Base-by-base conservation (phyloP, 2,888 invertebrate genomes). In the Calameuta filiformis region DNA sequence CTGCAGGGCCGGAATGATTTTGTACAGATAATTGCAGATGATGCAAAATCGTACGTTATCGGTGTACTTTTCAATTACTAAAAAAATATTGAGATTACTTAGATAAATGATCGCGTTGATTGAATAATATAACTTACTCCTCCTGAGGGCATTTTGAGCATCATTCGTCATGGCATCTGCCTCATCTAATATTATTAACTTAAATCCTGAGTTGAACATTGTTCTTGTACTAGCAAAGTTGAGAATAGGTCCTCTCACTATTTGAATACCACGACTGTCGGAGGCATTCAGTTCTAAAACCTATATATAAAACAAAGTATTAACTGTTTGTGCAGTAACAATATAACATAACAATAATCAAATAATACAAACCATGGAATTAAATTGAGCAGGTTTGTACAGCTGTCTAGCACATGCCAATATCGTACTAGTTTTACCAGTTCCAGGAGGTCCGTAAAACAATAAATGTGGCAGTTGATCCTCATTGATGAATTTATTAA, bases 81-180 rank as follows among this genome's bases (percentile, higher is more conserved):
- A 85, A 93, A 92, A 79, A 86, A 87, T 86, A 86, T 80, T 75
- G 76, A 40, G 71, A 71, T 69, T 35, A 76, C 15, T 76, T 37
- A 23, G 11, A 37, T 12, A 79, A 74, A 80, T 76, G 56, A 74
- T 75, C 34, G 69, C 35, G 74, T 56, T 30, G 56, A 81, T 79
- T 11, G 35, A 34, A n/a, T 76, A 76, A 73, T 78, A 83, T 75
- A 79, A 92, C 94, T 94, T 93, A 97, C 97, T 97, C 94, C 98
- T 94, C 85, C 98, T 93, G 1, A 99, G 93, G 37, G 99, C 99
- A 94, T 99, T 99, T 91, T 99, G 99, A 1, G 99, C 99, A 94
- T 99, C 99, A 92, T 97, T 97, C 0, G 99, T 99, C 99, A 99
- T 99, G 0, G 99, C 98, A 94, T 99, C 99, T 0, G 99, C 99